Base-by-base conservation (phyloP, 2,113 vertebrate genomes). In the Empidonax traillii region DNA sequence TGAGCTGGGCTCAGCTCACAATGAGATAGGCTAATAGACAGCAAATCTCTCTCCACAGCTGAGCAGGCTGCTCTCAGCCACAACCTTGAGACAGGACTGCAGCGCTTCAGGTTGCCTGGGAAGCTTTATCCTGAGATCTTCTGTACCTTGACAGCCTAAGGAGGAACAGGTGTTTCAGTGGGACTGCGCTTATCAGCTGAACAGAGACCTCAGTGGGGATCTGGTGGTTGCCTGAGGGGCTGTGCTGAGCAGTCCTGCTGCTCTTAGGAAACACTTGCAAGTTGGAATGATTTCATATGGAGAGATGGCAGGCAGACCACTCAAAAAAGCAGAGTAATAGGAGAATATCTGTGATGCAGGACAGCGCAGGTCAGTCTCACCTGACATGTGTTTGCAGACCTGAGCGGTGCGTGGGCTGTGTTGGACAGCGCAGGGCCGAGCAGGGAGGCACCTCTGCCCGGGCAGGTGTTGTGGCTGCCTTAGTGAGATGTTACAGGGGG, bases 101-200 rank as follows among this genome's bases (percentile, higher is more conserved):
- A 82, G 52, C 12, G 12, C 41, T 33, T 31, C 1, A 37, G 22
- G 12, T 14, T 78, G 62, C 66, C 58, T 63, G 10, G 49, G 31
- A 81, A 56, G 87, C 24, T 94, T 69, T 82, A 35, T 59, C 69
- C 73, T 33, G 18, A 93, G 73, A 37, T 56, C 77, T 77, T 89
- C 39, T 91, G 66, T 53, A 15, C 61, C 47, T 30, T 67, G 69
- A 21, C 27, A 87, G 1, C 39, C 20, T 65, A 1, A 62, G 62
- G 30, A 77, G 17, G 49, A n/a, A 1, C 22, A 28, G 33, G 33
- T 44, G 17, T 75, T 77, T 84, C 35, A 33, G 33, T 52, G 35
- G 39, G 31, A 59, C 65, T 65, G 24, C 55, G 47, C 24, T 93
- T 47, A 58, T 87, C 56, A 71, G 27, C 78, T 66, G 52, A 78